Base-by-base conservation (phyloP, 1,140 invertebrate species). In the Drosophila kepulauana region DNA sequence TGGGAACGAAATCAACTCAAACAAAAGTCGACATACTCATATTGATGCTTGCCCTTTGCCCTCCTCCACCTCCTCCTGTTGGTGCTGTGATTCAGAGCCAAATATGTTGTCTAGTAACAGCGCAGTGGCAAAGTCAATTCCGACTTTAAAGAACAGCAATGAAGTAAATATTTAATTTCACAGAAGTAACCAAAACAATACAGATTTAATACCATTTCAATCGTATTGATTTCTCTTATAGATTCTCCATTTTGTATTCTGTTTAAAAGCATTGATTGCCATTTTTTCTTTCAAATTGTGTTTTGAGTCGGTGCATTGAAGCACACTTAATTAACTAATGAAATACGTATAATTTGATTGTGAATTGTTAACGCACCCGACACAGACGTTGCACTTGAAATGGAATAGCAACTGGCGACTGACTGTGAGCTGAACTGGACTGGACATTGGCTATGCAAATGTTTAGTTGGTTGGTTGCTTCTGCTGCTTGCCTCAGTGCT, bases 11-110 rank as follows among this genome's bases (percentile, higher is more conserved):
- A 57, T 61, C 35, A 61, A 52, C 59, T 66, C 56, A 77, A 63
- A 80, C 78, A 73, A 75, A 86, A 78, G 75, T 80, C 72, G 58
- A 71, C 75, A 84, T 75, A 75, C 82, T 78, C 62, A 69, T 73
- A 66, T 57, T 57, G 54, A 57, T 57, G 48, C 10, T 15, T 38
- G 33, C 16, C n/a, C 43, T 30, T 13, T 58, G n/a, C 11, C 13
- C 15, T 13, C 58, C 3, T 3, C 4, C 28, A 8, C 46, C n/a
- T 20, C 6, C 15, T 38, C 25, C 46, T 25, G 6, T n/a, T 13
- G n/a, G 3, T 11, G 76, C 78, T 67, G 75, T 75, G 78, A 86
- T 86, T 87, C 64, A 45, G 5, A 35, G 41, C 49, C 41, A 64
- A 69, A 69, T 68, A 52, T 75, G 58, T 61, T 70, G 28, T 43